Evolutionary conservation across 1,140 invertebrate genomes (phyloP).

Genomic region (Pomacea maculata): DNA sequence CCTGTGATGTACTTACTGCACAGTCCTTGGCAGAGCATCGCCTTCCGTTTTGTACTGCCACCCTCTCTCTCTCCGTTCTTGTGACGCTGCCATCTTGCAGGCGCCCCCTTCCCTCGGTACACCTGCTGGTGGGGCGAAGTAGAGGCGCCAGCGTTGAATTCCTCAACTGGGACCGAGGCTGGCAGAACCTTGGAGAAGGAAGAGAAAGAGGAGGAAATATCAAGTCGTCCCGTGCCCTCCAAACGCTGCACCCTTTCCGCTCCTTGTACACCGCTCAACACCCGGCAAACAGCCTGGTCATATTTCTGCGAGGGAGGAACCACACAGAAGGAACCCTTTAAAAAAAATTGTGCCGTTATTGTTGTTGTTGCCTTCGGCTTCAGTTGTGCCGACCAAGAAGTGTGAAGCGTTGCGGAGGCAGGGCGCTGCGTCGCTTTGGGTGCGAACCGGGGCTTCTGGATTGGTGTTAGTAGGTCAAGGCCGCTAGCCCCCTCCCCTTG

Average conservation of each 20-base stretch:
- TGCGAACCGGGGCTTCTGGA: no score
- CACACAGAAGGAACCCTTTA: no score
- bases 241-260: background rate
- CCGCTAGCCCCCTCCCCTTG: no score
- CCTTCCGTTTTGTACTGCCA: background rate
- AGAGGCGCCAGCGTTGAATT: background rate
- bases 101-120: background rate
- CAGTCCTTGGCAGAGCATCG: background rate
- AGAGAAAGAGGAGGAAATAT: background rate
- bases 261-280: background rate
- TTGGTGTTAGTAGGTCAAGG: no score
- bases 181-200: background rate
- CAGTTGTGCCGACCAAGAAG: no score
- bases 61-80: background rate
- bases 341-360: no score
- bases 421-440: no score
- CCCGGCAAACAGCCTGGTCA: no score
- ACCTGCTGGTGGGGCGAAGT: background rate
- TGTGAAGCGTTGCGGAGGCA: no score
- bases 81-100: background rate
- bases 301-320: no score
- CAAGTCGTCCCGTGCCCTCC: background rate
- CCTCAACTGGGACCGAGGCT: background rate
- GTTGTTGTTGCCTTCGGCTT: no score
- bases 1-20: background rate